Conservation (phyloP, 2,888 invertebrate species). For the Drosophila mimetica region DNA sequence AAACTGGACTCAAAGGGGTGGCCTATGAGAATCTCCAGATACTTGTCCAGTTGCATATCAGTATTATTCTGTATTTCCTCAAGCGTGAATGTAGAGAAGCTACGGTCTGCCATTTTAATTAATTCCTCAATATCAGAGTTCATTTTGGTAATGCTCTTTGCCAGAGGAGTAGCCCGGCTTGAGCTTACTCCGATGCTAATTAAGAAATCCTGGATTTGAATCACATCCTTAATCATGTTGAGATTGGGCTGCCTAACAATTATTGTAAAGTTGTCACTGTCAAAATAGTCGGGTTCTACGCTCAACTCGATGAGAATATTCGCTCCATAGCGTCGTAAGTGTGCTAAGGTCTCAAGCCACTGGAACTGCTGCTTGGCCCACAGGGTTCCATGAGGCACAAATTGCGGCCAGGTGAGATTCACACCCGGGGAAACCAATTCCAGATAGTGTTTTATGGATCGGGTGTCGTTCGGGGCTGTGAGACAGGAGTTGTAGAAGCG, state of each 20-base stretch:
- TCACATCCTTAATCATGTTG: fast-evolving
- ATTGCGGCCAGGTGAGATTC: not conserved
- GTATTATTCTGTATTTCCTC: not conserved
- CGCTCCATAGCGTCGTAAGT: not conserved
- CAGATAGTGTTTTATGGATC: not conserved
- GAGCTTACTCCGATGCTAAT: not conserved
- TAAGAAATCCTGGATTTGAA: not conserved
- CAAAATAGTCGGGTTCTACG: not conserved
- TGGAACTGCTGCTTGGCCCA: not conserved
- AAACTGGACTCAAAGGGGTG: not conserved
- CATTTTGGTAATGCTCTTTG: not conserved
- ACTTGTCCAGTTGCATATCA: not conserved
- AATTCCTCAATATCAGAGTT: not conserved
- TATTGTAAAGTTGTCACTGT: not conserved
- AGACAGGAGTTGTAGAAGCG: not conserved
- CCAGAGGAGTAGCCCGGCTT: not conserved
- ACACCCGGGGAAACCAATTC: not conserved
- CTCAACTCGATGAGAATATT: not conserved
- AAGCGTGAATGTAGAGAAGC: not conserved
- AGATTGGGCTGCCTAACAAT: not conserved
- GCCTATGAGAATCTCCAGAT: not conserved
- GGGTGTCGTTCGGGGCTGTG: not conserved
- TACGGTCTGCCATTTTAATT: not conserved
- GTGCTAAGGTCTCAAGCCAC: not conserved
- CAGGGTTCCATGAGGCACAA: not conserved